Percentiles rank a stretch among this genome's conserved stretches.
Conservation (phyloP, 2,888 invertebrate species). For the Oligia latruncula region DNA sequence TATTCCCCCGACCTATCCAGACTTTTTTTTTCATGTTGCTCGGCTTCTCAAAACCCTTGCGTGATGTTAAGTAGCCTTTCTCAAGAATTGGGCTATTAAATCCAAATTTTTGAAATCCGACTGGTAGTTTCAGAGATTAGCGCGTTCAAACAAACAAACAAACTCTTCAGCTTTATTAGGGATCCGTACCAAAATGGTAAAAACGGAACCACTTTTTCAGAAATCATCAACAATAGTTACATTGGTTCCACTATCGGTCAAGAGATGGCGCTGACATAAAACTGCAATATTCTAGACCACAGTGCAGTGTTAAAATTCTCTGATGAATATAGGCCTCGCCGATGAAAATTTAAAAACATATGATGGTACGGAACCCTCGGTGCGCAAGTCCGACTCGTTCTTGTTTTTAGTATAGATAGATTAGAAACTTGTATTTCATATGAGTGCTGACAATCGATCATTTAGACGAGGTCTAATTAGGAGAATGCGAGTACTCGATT, state of each 20-base stretch:
- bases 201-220: no score
- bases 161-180: background rate
- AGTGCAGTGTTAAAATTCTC: no score
- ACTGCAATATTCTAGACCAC: no score
- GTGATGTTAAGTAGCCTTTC: background rate
- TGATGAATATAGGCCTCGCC: no score
- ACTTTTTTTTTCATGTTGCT: background rate
- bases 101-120: background rate
- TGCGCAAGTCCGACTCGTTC: no score
- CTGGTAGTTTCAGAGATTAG: background rate
- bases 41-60: background rate
- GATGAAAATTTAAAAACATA: no score
- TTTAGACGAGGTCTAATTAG: conserved; percentile 26
- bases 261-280: no score
- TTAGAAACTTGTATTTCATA: conserved; percentile 15
- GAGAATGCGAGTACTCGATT: conserved; percentile 6
- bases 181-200: no score
- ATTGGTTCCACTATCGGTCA: no score
- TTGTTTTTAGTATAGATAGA: background rate
- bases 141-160: background rate
- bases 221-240: no score
- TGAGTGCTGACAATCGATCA: conserved; percentile 35
- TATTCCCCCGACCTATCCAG: accelerated
- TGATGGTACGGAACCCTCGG: no score
- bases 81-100: background rate